Evolutionary conservation across 2,888 invertebrate genomes (phyloP).

Genomic region (Melanostoma mellinum): DNA sequence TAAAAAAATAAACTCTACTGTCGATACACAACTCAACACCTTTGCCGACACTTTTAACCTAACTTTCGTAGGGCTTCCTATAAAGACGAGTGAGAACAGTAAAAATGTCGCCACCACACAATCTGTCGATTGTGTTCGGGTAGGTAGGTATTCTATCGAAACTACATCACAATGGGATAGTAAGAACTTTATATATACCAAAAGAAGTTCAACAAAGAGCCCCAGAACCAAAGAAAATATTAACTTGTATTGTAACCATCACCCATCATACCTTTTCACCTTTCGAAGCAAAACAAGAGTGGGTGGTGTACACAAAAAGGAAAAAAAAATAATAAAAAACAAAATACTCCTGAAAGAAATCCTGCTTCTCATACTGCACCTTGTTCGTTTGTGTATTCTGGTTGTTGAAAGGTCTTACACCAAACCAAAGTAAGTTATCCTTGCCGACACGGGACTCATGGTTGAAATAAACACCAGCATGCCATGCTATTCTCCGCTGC

Average conservation of each 20-base stretch:
- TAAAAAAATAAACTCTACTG: constrained; percentile 12
- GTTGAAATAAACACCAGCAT: constrained; percentile 35
- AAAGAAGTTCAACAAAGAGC: constrained; percentile 44
- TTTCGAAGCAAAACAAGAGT: constrained; percentile 20
- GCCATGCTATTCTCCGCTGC: neutral
- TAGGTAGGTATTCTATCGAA: constrained; percentile 57
- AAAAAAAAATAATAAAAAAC: neutral
- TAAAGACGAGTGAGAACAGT: too few species aligned
- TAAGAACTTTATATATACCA: constrained; percentile 58
- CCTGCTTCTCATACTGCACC: constrained; percentile 6
- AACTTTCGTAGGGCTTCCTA: constrained; percentile 24
- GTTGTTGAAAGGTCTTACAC: constrained; percentile 65
- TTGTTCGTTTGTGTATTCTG: constrained; percentile 22
- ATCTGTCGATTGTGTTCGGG: constrained; percentile 35
- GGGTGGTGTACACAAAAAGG: neutral
- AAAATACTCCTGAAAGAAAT: constrained; percentile 32
- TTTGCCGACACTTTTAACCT: constrained; percentile 45
- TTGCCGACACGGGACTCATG: constrained; percentile 46
- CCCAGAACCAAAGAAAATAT: constrained; percentile 65
- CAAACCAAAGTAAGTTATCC: constrained; percentile 66
- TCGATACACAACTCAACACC: constrained; percentile 41
- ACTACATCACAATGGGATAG: constrained; percentile 57
- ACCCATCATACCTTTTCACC: constrained; percentile 31
- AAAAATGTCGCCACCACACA: constrained; percentile 38
- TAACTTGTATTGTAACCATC: constrained; percentile 61